Percentiles rank a stretch among this genome's conserved stretches.
Conservation (phyloP, 1,140 invertebrate genomes). For the Leptinotarsa defecta region DNA sequence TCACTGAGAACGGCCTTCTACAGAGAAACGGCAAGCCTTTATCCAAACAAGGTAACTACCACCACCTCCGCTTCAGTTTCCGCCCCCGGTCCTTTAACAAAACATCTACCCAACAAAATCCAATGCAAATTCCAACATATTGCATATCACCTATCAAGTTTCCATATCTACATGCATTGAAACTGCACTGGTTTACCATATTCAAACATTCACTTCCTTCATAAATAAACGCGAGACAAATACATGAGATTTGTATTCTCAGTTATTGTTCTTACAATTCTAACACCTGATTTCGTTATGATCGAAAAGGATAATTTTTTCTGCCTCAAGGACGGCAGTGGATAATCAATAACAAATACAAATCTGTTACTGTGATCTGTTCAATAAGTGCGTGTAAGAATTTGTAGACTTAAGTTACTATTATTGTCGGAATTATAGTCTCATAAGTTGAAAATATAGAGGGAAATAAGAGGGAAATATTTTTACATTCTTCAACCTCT, state of each 20-base stretch:
- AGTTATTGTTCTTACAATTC: too few species aligned
- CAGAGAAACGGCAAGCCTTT: conserved; percentile 23
- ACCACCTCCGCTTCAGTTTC: conserved; percentile 16
- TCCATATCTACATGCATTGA: conserved; percentile 19
- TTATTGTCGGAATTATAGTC: too few species aligned
- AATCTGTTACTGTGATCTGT: too few species aligned
- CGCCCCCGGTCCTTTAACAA: conserved; percentile 14
- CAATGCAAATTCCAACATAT: conserved; percentile 19
- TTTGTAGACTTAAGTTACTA: too few species aligned
- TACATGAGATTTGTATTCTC: not conserved
- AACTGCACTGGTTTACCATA: conserved; percentile 1
- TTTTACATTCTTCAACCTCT: too few species aligned
- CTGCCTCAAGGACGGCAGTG: too few species aligned
- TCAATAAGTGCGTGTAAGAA: too few species aligned
- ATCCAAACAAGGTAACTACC: conserved; percentile 19
- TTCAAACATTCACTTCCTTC: conserved; percentile 6
- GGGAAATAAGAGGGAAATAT: too few species aligned
- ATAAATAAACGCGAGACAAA: conserved; percentile 3
- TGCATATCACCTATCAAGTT: conserved; percentile 19
- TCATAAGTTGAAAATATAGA: too few species aligned
- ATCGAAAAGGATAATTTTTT: too few species aligned
- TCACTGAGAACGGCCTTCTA: conserved; percentile 8
- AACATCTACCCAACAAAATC: conserved; percentile 23
- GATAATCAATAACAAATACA: too few species aligned
- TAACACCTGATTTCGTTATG: too few species aligned